Percentiles rank a stretch among this genome's conserved stretches.
Evolutionary conservation across 2,113 vertebrate genomes (phyloP).

Genomic region (Psilopsiagon aymara): DNA sequence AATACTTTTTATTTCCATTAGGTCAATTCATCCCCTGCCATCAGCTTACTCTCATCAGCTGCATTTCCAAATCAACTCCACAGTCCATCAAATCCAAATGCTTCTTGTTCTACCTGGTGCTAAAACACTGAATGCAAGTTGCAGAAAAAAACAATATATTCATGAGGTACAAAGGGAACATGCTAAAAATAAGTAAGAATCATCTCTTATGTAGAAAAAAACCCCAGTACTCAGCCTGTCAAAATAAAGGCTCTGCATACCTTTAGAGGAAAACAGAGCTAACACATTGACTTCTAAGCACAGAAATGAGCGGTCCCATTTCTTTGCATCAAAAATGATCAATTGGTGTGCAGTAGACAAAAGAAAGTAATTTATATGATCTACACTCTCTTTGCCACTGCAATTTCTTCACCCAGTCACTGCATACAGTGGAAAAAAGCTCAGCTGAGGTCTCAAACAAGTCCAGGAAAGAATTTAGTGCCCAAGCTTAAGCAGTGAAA

Average conservation of each 20-base stretch:
- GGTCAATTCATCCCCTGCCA: background rate
- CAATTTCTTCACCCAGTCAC: background rate
- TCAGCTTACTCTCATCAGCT: background rate
- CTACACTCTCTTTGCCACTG: background rate
- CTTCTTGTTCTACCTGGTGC: background rate
- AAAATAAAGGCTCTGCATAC: background rate
- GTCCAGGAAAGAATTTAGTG: background rate
- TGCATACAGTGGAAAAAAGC: background rate
- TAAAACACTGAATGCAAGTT: background rate
- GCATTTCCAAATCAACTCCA: background rate
- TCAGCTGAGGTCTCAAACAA: background rate
- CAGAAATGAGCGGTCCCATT: background rate
- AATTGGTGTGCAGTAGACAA: background rate
- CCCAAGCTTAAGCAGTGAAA: background rate
- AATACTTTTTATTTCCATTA: background rate
- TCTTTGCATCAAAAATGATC: background rate
- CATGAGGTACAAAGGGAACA: background rate
- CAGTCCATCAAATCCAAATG: background rate
- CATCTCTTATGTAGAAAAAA: background rate
- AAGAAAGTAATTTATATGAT: rapidly evolving
- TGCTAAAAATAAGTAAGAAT: background rate
- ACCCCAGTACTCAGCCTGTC: background rate
- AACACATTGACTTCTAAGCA: background rate
- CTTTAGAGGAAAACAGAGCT: background rate
- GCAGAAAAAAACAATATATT: background rate